Conservation (phyloP, 2,113 vertebrate species). For the Hemichromis elongatus region DNA sequence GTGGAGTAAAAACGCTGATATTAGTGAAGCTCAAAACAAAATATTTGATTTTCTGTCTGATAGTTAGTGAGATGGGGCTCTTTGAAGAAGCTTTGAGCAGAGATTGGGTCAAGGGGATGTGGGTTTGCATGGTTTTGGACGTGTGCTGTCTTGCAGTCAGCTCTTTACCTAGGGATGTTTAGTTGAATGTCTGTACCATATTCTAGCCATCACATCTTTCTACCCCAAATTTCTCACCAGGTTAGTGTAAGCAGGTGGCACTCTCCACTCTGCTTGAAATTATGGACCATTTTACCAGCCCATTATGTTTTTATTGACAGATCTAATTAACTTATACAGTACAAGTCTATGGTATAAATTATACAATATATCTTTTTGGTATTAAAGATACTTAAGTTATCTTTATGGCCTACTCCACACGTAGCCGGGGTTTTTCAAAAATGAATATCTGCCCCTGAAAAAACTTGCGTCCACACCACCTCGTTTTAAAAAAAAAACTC, state of each 20-base stretch:
- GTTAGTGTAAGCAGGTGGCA: slow-evolving; percentile 80
- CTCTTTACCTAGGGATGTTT: slow-evolving; percentile 87
- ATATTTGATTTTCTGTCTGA: slow-evolving; percentile 95
- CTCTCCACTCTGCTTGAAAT: slow-evolving; percentile 77
- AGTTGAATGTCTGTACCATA: slow-evolving; percentile 81
- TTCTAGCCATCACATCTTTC: slow-evolving; percentile 57
- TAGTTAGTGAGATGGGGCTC: slow-evolving; percentile 81
- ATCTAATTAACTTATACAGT: not conserved
- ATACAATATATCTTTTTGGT: not conserved
- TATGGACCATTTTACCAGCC: slow-evolving; percentile 57
- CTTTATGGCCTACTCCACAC: no score
- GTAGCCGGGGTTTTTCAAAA: no score
- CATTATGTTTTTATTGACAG: not conserved
- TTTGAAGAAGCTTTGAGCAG: slow-evolving; percentile 66
- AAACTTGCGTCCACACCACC: no score
- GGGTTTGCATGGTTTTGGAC: not conserved
- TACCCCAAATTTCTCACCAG: slow-evolving; percentile 82
- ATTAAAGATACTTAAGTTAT: not conserved
- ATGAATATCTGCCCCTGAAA: no score
- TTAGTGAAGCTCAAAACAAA: slow-evolving; percentile 96
- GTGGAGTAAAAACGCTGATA: slow-evolving; percentile 94
- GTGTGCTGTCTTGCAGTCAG: slow-evolving; percentile 66
- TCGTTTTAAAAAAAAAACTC: no score
- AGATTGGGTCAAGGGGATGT: not conserved
- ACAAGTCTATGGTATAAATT: not conserved